Evolutionary conservation across 2,113 vertebrate genomes (phyloP), one percentile per base, ranked within the genome.

Genomic region (Ophthalmolycus amberensis): DNA sequence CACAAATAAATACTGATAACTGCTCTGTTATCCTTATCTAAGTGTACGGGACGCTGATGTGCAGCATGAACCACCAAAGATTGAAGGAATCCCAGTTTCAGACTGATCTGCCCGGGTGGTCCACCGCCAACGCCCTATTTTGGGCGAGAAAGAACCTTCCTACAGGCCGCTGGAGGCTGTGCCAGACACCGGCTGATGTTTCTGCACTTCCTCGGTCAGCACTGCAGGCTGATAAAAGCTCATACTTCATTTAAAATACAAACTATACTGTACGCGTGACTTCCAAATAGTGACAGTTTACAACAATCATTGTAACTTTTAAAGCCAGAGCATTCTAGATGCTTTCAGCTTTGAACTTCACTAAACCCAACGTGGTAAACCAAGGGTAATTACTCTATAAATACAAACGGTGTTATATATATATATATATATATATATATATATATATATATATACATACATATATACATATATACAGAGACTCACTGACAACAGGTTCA

Each of bases 61-160:
- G 76, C 1, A 32, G 40, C 46, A 37, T 7, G 48, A 70, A 85
- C 79, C 80, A 83, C 80, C 79, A 77, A 64, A 75, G 62, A 4
- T 42, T 68, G 11, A 65, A 79, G 63, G 63, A 15, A 62, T 66
- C 75, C 9, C 71, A 50, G 56, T 82, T 71, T 77, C 18, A 50
- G 27, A 63, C 79, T 71, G 52, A 85, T 83, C 85, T 76, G 67
- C 77, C 62, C 12, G 75, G 84, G 86, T 88, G 84, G 85, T 81
- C 77, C 80, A 80, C 66, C 75, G 70, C 69, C 69, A 52, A 59
- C 62, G 75, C n/a, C 48, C 52, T 77, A 59, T 70, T 80, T 52
- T 58, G 50, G 76, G 75, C 52, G 59, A 84, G 80, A 15, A 80
- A 70, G 83, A 75, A 66, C 40, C 56, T 44, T 29, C 77, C 75